Conservation (phyloP, 2,113 vertebrate genomes). For the Petromus typicus region DNA sequence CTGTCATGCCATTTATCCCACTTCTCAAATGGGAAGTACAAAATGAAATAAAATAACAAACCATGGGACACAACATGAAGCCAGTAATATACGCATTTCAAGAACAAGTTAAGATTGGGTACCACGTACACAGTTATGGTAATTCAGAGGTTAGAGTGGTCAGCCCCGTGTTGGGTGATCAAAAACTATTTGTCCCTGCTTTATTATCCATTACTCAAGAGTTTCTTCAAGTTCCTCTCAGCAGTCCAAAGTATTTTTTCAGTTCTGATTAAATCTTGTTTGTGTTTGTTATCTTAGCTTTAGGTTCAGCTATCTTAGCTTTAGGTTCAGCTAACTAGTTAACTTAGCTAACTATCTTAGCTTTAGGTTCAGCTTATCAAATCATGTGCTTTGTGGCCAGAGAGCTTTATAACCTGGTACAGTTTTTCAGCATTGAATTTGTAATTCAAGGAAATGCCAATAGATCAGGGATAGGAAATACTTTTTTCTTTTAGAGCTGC, state of each 20-base stretch:
- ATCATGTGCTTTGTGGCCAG: not conserved
- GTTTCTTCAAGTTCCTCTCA: not conserved
- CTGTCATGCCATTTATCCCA: not conserved
- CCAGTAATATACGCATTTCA: not conserved
- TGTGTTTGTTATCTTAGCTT: not conserved
- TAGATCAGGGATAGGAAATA: not conserved
- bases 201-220: not conserved
- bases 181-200: not conserved
- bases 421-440: slow-evolving; percentile 6
- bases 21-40: not conserved
- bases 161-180: not conserved
- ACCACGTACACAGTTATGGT: not conserved
- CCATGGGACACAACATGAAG: not conserved
- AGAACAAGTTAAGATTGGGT: not conserved
- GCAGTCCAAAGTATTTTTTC: not conserved
- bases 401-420: not conserved
- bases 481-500: not conserved
- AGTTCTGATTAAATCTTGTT: not conserved
- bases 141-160: not conserved
- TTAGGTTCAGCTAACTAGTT: not conserved
- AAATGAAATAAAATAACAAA: slow-evolving; percentile 20
- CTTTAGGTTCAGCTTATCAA: not conserved
- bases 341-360: not conserved
- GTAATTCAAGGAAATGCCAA: not conserved
- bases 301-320: not conserved